These are phyloP conservation scores for Esperia sulphurella DNA, from an alignment of 2,888 invertebrate species.

Conservation along the genomic window DNA sequence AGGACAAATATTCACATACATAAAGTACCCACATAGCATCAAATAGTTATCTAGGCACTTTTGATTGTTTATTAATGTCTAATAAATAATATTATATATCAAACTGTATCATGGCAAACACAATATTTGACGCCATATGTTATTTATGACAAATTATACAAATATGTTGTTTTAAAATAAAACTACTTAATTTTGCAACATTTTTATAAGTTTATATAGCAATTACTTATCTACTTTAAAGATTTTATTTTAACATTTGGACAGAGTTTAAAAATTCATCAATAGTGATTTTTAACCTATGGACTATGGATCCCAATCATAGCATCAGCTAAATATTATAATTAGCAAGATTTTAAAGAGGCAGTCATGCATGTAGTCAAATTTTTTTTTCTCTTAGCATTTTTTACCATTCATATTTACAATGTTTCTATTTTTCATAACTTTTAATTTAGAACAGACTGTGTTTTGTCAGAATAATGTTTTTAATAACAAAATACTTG, in stretches of 20 bases:
- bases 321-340: conserved; percentile 4
- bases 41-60: conserved; percentile 49
- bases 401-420: not conserved
- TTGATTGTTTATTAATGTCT: conserved; percentile 31
- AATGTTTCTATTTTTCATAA: not conserved
- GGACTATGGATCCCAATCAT: not conserved
- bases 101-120: not conserved
- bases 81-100: not conserved
- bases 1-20: not conserved
- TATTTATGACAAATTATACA: not conserved
- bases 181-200: not conserved
- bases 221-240: not conserved
- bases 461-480: not conserved
- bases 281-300: not conserved
- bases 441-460: conserved; percentile 2
- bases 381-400: not conserved
- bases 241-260: conserved; percentile 10
- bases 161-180: not conserved
- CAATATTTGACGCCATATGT: not conserved
- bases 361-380: not conserved
- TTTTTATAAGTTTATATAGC: not conserved
- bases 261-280: conserved; percentile 11
- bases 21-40: conserved; percentile 5
- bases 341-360: conserved; percentile 3
- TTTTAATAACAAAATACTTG: no score